phyloP scores from a whole-genome alignment of 2,113 vertebrate genomes.

The Illadopsis cleaveri region DNA sequence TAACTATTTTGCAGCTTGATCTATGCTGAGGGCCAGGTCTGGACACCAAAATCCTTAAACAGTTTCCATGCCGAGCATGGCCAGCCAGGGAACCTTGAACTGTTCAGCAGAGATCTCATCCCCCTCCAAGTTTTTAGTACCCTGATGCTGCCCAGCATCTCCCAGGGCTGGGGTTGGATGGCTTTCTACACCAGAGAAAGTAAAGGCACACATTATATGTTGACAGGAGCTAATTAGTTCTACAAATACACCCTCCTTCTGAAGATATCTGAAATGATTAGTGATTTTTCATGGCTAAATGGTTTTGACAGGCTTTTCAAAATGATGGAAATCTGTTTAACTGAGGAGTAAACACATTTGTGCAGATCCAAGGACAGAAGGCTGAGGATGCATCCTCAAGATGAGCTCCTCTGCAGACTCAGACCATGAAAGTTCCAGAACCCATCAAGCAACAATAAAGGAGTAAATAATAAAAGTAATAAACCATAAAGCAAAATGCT shows the following conservation, averaged over 20 bases:
- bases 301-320: constrained; percentile 42
- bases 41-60: background rate
- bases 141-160: background rate
- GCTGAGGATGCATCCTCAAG: background rate
- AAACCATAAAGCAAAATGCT: background rate
- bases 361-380: background rate
- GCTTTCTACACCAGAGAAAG: background rate
- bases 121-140: background rate
- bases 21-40: background rate
- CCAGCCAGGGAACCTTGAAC: background rate
- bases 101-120: background rate
- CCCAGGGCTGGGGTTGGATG: background rate
- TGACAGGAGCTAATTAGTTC: constrained; percentile 44
- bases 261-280: background rate
- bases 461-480: background rate
- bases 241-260: constrained; percentile 29
- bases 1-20: background rate
- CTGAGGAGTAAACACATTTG: background rate
- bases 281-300: constrained; percentile 50
- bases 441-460: background rate
- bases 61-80: background rate
- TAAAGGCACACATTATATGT: background rate
- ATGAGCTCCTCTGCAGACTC: background rate
- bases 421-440: background rate
- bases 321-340: constrained; percentile 11